phyloP scores from a whole-genome alignment of 2,113 vertebrate species.

The Pitta sordida region DNA sequence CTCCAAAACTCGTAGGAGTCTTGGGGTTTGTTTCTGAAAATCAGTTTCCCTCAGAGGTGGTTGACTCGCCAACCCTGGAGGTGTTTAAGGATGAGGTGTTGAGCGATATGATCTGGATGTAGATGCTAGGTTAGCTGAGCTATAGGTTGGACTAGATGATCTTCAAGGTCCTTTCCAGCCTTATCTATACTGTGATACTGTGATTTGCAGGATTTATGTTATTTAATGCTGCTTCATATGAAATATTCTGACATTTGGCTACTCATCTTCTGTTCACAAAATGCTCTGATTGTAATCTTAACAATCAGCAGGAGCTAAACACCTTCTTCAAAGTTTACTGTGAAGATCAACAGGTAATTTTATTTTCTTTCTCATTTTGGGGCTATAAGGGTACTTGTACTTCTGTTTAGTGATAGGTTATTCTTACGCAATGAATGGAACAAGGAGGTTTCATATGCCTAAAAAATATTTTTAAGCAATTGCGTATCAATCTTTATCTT shows the following conservation, averaged over 20 bases:
- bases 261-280: constrained; percentile 11
- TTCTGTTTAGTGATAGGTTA: neutral
- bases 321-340: constrained; percentile 22
- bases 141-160: no score
- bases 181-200: no score
- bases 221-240: constrained; percentile 37
- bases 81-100: no score
- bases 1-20: no score
- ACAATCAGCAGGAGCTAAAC: neutral
- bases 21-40: no score
- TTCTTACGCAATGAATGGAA: neutral
- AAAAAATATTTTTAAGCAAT: neutral
- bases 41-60: no score
- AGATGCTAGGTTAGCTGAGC: no score
- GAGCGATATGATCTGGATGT: no score
- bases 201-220: constrained; percentile 2
- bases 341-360: constrained; percentile 34
- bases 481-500: neutral
- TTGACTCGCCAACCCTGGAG: no score
- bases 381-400: neutral
- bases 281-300: constrained; percentile 19
- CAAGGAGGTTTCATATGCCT: neutral
- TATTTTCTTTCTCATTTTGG: neutral
- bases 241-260: neutral
- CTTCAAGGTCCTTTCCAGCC: no score